Base-by-base conservation (phyloP, 1,140 invertebrate species). In the Sinonovacula constricta region DNA sequence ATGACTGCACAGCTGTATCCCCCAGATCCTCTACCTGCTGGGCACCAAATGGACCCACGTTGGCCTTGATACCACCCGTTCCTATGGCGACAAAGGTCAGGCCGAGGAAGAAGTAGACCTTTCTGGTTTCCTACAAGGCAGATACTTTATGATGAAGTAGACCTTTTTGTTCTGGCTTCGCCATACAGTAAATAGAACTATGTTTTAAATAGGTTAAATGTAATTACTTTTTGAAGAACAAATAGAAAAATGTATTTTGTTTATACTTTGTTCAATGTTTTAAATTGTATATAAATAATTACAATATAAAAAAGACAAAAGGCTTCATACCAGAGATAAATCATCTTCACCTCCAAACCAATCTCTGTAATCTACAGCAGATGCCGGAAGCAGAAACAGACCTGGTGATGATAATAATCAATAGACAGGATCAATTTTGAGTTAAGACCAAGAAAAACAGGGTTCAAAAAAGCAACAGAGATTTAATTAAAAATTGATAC, bases 31-130 rank as follows among this genome's bases (percentile, higher is more conserved):
- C 88, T 0, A 92, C 84, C 87, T 92, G 92, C 74, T 92, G 91
- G 53, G 92, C 92, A 65, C 92, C 92, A 86, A 92, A 92, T 26
- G 92, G 92, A 24, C 91, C 90, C 31, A 92, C 89, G 83, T 92
- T 93, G 2, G 92, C 90, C 79, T 92, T 91, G 39, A 92, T 89
- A 28, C 88, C 90, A 49, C 92, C 92, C 30, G 90, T 91, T 33
- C 91, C 92, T 65, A 92, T 67, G 15, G 91, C 92, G 77, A 92
- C 85, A 34, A 91, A 83, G 2, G 88, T 81, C 26, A 92, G 74
- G 5, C 87, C 83, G 57, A 71, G 30, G 34, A 88, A 79, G 60
- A 86, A 89, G 54, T 83, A 87, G 7, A 30, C 56, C 62, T 81
- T 77, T 56, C 83, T 82, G 1, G 77, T 70, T 53, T 74, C 79